phyloP scores from a whole-genome alignment of 2,888 invertebrate species.

The Saturnia japonica region DNA sequence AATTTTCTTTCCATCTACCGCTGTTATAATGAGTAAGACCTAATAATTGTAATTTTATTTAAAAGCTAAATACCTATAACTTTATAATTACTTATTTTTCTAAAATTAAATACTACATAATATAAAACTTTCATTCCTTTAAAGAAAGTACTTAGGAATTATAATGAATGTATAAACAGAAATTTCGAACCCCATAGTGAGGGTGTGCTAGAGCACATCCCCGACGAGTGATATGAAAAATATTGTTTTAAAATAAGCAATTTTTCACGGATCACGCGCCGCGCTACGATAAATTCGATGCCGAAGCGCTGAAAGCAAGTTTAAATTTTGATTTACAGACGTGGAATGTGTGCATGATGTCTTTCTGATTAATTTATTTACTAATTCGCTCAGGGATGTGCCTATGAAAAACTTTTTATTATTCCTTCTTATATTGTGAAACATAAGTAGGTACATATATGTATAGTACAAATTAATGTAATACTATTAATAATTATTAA shows the following conservation, averaged over 20 bases:
- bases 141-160: too few relatives aligned
- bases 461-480: too few relatives aligned
- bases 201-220: constrained; percentile 45
- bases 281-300: constrained; percentile 43
- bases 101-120: neutral
- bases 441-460: too few relatives aligned
- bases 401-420: neutral
- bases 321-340: constrained; percentile 70
- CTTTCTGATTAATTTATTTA: constrained; percentile 66
- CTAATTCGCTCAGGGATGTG: constrained; percentile 31
- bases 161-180: constrained; percentile 6
- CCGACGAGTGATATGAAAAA: constrained; percentile 51
- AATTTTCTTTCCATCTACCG: too few relatives aligned
- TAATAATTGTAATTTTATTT: neutral
- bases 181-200: constrained; percentile 35
- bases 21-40: neutral
- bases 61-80: neutral
- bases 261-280: constrained; percentile 70
- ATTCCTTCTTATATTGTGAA: too few relatives aligned
- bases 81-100: neutral
- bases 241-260: constrained; percentile 69
- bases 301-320: constrained; percentile 37
- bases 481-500: too few relatives aligned
- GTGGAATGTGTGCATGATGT: constrained; percentile 64
- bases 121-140: neutral